Base-by-base conservation (phyloP, 2,888 invertebrate species). In the Catocala fraxini region DNA sequence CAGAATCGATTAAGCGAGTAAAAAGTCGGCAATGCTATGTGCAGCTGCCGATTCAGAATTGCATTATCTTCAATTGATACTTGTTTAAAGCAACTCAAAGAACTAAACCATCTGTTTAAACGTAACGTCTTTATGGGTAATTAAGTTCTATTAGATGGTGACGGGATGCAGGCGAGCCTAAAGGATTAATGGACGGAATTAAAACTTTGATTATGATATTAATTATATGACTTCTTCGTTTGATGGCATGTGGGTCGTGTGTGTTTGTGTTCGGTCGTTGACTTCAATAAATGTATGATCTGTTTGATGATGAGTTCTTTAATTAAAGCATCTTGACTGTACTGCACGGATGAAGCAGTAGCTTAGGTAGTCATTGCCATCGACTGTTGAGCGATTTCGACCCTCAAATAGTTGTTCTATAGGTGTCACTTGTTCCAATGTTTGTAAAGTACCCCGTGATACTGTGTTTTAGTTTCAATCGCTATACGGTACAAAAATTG, bases 141-240 rank as follows among this genome's bases (percentile, higher is more conserved):
- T 86, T 81, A 80, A 77, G 60, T 73, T 79, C 80, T 77, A 86
- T 86, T 78, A 77, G 67, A 54, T 74, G 67, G 71, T 70, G 72
- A 71, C 83, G 83, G 84, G 85, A 89, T 89, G 88, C 84, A 77
- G 86, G 88, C 88, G 86, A 67, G 81, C 79, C 83, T 64, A 85
- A 89, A 85, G 82, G 82, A 81, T 80, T 80, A 83, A 79, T 83
- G 77, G 71, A 68, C 58, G 59, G 61, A 77, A 81, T 84, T 80
- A 63, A 74, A 78, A 77, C 66, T 75, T 77, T 72, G 68, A 73
- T 68, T 68, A 74, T 63, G 61, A 57, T 59, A 59, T 58, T 69
- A 56, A 63, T 60, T 42, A 59, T 52, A 62, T 64, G 68, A 70
- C 60, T 63, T 75, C 70, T 76, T 74, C 63, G 72, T 67, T 72